phyloP scores from a whole-genome alignment of 2,797 vertebrate species.

The Salarias fasciatus region DNA sequence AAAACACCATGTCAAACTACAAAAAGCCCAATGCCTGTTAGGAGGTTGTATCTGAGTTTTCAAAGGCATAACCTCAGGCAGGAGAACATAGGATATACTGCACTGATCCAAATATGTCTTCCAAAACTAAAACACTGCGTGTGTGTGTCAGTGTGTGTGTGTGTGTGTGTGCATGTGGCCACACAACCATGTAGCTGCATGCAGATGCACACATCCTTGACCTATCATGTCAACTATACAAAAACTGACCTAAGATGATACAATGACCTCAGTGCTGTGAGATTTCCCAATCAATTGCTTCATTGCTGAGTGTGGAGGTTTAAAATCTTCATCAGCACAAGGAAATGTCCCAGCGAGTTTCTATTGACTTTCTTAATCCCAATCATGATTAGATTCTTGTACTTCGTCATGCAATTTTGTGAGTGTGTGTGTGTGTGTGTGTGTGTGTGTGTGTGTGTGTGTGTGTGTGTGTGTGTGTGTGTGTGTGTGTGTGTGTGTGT shows the following conservation, averaged over 20 bases:
- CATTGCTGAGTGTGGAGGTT: background rate
- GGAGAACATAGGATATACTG: conserved; percentile 2
- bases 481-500: too few relatives aligned
- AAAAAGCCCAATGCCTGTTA: background rate
- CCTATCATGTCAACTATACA: background rate
- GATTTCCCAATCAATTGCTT: background rate
- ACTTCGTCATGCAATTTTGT: too few relatives aligned
- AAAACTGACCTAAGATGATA: background rate
- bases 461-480: too few relatives aligned
- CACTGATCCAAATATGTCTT: conserved; percentile 10
- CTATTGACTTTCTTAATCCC: conserved; percentile 8
- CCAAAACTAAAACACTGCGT: conserved; percentile 1
- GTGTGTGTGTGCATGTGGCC: too few relatives aligned
- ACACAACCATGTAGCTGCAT: background rate
- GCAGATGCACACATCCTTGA: background rate
- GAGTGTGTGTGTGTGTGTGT: too few relatives aligned
- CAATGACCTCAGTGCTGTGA: background rate
- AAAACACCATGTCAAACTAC: conserved; percentile 1
- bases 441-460: too few relatives aligned
- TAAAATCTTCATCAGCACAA: background rate
- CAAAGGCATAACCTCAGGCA: conserved; percentile 15
- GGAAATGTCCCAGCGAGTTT: too few relatives aligned
- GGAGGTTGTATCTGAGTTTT: conserved; percentile 5
- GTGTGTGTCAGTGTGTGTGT: too few relatives aligned
- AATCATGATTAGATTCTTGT: background rate